phyloP scores from a whole-genome alignment of 1,140 invertebrate species.

The Drosophila nannoptera region DNA sequence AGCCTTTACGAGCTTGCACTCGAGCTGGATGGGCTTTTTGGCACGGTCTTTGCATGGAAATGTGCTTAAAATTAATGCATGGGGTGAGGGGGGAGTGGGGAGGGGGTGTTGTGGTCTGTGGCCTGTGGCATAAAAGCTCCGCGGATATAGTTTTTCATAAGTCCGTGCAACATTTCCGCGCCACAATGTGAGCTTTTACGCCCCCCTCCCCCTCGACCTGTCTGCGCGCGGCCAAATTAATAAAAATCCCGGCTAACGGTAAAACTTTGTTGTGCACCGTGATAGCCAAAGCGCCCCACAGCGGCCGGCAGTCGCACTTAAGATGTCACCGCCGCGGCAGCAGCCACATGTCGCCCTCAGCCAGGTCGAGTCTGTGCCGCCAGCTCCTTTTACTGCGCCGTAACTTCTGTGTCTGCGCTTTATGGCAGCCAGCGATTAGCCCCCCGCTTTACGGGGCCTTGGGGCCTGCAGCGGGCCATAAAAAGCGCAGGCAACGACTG shows the following conservation, averaged over 20 bases:
- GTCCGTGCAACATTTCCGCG: conserved; percentile 22
- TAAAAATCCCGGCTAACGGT: conserved; percentile 43
- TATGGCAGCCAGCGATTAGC: conserved; percentile 69
- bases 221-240: conserved; percentile 35
- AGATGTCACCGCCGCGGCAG: conserved; percentile 64
- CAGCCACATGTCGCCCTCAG: conserved; percentile 55
- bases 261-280: conserved; percentile 11
- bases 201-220: neutral
- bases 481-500: neutral
- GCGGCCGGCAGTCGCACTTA: conserved; percentile 56
- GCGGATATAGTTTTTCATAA: conserved; percentile 41
- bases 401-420: conserved; percentile 56
- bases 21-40: conserved; percentile 8
- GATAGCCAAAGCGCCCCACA: conserved; percentile 10
- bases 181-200: conserved; percentile 41
- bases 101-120: too few species aligned
- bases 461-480: neutral
- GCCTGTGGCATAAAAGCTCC: conserved; percentile 21
- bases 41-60: conserved; percentile 6
- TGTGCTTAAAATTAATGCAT: conserved; percentile 32
- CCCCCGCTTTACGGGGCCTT: conserved; percentile 53
- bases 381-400: conserved; percentile 43
- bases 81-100: too few species aligned
- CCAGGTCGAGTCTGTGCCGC: neutral
- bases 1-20: conserved; percentile 18